Percentiles rank a stretch among this genome's conserved stretches.
Evolutionary conservation across 2,888 invertebrate genomes (phyloP).

Genomic region (Laothoe populi): DNA sequence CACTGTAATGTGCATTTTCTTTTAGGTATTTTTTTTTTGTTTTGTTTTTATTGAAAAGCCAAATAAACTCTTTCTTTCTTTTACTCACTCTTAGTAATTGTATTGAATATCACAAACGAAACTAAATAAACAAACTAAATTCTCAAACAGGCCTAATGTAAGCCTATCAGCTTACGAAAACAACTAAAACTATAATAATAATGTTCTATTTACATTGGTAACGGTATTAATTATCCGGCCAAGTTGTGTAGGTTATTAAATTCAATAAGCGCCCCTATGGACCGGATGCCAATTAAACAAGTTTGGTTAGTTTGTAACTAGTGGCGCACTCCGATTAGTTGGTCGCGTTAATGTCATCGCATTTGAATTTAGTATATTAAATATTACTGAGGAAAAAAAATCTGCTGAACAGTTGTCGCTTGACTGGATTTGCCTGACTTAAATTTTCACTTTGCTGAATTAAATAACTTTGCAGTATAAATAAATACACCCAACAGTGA

Average conservation of each 20-base stretch:
- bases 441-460: no score
- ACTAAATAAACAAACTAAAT: background rate
- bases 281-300: conserved; percentile 49
- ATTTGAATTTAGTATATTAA: conserved; percentile 32
- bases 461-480: no score
- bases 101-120: background rate
- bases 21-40: no score
- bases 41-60: no score
- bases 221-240: conserved; percentile 43
- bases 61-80: no score
- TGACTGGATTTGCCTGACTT: no score
- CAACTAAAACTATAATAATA: conserved; percentile 20
- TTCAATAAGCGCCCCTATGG: conserved; percentile 48
- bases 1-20: no score
- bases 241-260: conserved; percentile 43
- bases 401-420: no score
- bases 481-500: no score
- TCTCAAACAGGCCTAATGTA: background rate
- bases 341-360: conserved; percentile 28
- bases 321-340: conserved; percentile 42
- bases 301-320: conserved; percentile 48
- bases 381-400: no score
- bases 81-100: no score
- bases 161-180: conserved; percentile 7
- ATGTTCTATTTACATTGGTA: conserved; percentile 39